Conservation (phyloP, 2,797 vertebrate genomes). For the Uromys caudimaculatus region DNA sequence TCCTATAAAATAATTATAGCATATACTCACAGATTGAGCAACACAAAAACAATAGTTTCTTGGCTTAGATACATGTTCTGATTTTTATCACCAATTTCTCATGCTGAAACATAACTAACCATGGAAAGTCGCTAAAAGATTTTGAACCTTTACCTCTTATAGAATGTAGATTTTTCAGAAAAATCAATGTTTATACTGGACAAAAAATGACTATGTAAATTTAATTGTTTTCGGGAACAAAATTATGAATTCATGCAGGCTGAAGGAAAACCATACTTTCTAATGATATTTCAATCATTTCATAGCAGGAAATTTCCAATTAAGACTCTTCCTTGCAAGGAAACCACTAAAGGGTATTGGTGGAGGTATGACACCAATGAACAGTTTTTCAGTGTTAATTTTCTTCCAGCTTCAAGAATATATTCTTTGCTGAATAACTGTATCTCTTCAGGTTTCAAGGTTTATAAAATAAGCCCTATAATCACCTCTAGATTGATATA, state of each 20-base stretch:
- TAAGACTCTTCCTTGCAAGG: slow-evolving; percentile 31
- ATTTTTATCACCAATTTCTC: slow-evolving; percentile 16
- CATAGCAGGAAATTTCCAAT: slow-evolving; percentile 8
- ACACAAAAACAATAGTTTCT: slow-evolving; percentile 75
- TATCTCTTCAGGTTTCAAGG: slow-evolving; percentile 33
- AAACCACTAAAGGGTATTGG: background rate
- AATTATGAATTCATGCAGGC: slow-evolving; percentile 18
- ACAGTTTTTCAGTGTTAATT: slow-evolving; percentile 43
- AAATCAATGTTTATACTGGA: slow-evolving; percentile 53
- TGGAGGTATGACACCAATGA: background rate
- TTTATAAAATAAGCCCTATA: background rate
- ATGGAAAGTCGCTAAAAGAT: slow-evolving; percentile 63
- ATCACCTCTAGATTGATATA: background rate
- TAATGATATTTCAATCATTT: slow-evolving; percentile 43
- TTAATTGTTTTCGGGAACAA: slow-evolving; percentile 47
- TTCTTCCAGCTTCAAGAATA: slow-evolving; percentile 7
- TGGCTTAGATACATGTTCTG: slow-evolving; percentile 35
- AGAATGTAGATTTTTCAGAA: slow-evolving; percentile 59
- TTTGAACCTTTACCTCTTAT: slow-evolving; percentile 62
- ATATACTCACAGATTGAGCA: slow-evolving; percentile 74
- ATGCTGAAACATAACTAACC: slow-evolving; percentile 5
- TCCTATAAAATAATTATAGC: slow-evolving; percentile 82
- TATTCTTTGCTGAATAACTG: slow-evolving; percentile 29
- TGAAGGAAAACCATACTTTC: background rate
- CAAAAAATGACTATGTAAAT: slow-evolving; percentile 43